Percentiles rank a stretch among this genome's conserved stretches.
Evolutionary conservation across 2,113 vertebrate species (phyloP).

Genomic region (Campylomormyrus numenius): DNA sequence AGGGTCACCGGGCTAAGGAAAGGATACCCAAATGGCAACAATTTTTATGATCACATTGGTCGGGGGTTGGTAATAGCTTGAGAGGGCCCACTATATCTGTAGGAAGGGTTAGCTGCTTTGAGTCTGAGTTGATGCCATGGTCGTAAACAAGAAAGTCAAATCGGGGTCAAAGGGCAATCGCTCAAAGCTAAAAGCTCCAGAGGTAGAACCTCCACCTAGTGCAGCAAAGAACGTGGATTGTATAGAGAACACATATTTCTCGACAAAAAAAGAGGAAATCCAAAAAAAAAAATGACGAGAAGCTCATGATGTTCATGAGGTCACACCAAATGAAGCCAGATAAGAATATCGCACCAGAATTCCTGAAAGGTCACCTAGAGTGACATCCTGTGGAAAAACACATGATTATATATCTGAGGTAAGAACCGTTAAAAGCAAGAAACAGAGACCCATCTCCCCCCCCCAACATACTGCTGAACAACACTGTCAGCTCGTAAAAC

Average conservation of each 20-base stretch:
- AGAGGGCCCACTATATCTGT: background rate
- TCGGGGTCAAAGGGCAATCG: slow-evolving; percentile 36
- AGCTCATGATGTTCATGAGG: background rate
- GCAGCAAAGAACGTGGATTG: slow-evolving; percentile 46
- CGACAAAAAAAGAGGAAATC: background rate
- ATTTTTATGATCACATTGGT: background rate
- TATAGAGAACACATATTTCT: background rate
- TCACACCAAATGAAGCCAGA: background rate
- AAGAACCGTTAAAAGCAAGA: background rate
- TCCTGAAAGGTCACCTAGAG: slow-evolving; percentile 53
- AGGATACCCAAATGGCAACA: background rate
- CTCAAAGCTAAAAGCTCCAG: slow-evolving; percentile 39
- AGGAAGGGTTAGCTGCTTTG: background rate
- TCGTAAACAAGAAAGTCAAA: background rate
- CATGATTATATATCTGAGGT: background rate
- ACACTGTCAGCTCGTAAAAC: background rate
- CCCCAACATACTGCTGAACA: background rate
- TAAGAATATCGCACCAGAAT: slow-evolving; percentile 35
- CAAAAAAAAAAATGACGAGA: background rate
- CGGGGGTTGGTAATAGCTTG: background rate
- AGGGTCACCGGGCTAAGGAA: background rate
- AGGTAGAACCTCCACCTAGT: slow-evolving; percentile 50
- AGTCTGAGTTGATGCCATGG: background rate
- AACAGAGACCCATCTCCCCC: background rate
- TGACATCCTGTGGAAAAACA: slow-evolving; percentile 38